Evolutionary conservation across 2,113 vertebrate species (phyloP), one percentile per base, ranked within the genome.

Genomic region (Diphyllodes magnificus): DNA sequence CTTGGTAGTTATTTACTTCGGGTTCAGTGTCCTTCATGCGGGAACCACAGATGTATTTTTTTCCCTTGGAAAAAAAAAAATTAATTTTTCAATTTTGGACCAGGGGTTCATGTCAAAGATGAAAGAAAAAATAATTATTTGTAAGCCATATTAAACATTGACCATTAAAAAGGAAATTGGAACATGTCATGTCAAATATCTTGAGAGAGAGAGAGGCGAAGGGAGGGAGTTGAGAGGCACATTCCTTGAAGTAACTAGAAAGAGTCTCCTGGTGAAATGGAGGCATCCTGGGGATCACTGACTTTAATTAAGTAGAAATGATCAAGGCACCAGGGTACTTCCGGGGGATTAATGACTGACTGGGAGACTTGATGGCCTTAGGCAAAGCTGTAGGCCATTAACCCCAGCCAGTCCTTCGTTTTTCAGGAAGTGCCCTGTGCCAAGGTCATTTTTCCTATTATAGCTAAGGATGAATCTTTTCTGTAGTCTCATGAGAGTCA

Each of bases 121-220:
- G 72, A 97, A 97, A 97, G 96, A 93, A 89, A 83, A 96, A 97
- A 97, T 97, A 97, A 97, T 93, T 95, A 92, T 96, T 92, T 96
- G 93, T 95, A 91, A 93, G 91, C 84, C 91, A 96, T 96, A 96
- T 93, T 96, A 96, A 97, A 96, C 89, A 94, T 57, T 85, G 91
- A 64, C 88, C 90, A 96, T 94, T 97, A 97, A 89, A 97, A 97
- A 97, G 89, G 88, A 97, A 97, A 97, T 96, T 92, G 71, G 77
- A 95, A 96, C 71, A 44, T 95, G 73, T 96, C 79, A 84, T 95
- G 61, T 92, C 76, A 94, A 96, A 90, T 97, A 97, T 92, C 93
- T 97, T 96, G 61, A 96, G 76, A 93, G 89, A 94, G 45, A 76
- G 40, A 71, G 51, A 93, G 45, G 88, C 3, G 21, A 75, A 83